Percentiles rank a stretch among this genome's conserved stretches.
These are phyloP conservation scores for Balanococcus diminutus DNA, from an alignment of 2,888 invertebrate species.

Conservation along the genomic window DNA sequence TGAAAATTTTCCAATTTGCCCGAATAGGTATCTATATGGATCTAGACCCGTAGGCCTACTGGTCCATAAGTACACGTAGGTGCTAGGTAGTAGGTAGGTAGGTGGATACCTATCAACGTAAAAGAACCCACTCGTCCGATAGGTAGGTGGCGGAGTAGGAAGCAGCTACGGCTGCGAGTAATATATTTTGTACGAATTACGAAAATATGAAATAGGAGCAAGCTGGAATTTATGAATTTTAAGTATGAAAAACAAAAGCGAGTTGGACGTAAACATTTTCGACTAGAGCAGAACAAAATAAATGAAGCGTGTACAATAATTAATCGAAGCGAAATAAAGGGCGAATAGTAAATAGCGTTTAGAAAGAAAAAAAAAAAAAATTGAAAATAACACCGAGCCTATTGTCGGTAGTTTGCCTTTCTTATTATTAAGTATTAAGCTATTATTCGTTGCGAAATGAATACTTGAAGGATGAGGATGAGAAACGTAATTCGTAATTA, in stretches of 20 bases:
- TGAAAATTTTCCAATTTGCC: too few relatives aligned
- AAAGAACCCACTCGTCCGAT: too few relatives aligned
- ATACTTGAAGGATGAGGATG: background rate
- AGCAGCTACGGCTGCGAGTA: too few relatives aligned
- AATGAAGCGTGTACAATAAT: conserved; percentile 19
- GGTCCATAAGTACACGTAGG: too few relatives aligned
- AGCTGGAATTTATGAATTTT: background rate
- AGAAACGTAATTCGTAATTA: background rate
- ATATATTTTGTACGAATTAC: too few relatives aligned
- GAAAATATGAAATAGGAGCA: too few relatives aligned
- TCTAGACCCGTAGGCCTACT: too few relatives aligned
- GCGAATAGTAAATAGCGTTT: background rate
- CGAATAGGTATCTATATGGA: too few relatives aligned
- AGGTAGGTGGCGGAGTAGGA: too few relatives aligned
- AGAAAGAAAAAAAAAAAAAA: too few relatives aligned
- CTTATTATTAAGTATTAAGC: background rate
- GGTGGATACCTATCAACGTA: too few relatives aligned
- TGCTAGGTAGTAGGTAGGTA: too few relatives aligned
- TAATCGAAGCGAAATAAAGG: background rate
- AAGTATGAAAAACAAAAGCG: background rate
- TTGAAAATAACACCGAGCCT: background rate
- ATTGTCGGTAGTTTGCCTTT: background rate
- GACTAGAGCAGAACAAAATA: background rate
- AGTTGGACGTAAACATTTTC: background rate
- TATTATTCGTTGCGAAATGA: background rate